Conservation (phyloP, 2,888 invertebrate genomes). For the Drosophila cognata region DNA sequence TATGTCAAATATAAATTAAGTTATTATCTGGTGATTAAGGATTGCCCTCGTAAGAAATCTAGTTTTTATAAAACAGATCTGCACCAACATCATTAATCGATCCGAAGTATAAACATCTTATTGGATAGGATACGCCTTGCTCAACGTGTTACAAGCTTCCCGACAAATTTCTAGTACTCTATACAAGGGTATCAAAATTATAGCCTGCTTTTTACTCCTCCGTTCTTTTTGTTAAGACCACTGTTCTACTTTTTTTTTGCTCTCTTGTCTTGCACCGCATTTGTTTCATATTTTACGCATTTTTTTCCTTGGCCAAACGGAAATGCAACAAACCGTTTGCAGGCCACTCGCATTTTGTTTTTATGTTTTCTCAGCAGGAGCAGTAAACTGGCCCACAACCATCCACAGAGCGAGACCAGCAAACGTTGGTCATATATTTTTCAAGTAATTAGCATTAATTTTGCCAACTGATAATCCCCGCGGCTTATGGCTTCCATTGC, state of each 20-base stretch:
- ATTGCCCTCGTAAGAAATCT: neutral
- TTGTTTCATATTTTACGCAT: conserved; percentile 71
- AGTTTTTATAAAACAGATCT: neutral
- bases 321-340: conserved; percentile 67
- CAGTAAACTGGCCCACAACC: neutral
- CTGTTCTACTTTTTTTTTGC: conserved; percentile 40
- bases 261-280: conserved; percentile 56
- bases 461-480: conserved; percentile 78
- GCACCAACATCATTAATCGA: neutral
- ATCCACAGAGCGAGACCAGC: conserved; percentile 12
- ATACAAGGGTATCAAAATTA: neutral
- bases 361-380: conserved; percentile 2
- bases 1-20: neutral
- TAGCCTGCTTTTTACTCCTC: neutral
- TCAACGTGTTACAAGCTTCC: neutral
- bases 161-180: neutral
- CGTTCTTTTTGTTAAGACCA: conserved; percentile 27
- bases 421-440: conserved; percentile 78
- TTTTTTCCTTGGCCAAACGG: conserved; percentile 48
- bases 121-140: neutral
- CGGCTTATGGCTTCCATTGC: conserved; percentile 51
- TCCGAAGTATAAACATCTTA: neutral
- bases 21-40: neutral
- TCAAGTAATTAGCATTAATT: conserved; percentile 83
- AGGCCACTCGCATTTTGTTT: conserved; percentile 7